A percentile compares a stretch with the other conserved stretches of the same genome.
These are phyloP conservation scores for Melanotaenia pygmaea DNA, from an alignment of 2,797 vertebrate species.

Conservation along the genomic window DNA sequence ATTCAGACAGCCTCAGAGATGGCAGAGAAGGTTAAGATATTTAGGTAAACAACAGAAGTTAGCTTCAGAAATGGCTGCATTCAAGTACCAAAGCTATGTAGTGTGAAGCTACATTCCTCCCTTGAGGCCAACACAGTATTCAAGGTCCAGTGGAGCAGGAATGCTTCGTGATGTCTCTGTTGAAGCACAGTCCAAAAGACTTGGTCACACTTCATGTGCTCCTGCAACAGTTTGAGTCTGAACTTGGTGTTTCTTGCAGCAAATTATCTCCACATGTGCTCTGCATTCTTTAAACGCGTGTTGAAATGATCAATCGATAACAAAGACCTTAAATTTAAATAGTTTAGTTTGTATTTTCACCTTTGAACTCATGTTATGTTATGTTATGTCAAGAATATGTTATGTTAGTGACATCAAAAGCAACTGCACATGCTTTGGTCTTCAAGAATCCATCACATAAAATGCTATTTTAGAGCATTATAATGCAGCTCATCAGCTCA, in stretches of 20 bases:
- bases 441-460: not conserved
- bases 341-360: not conserved
- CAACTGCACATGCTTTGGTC: not conserved
- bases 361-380: not conserved
- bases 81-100: conserved; percentile 31
- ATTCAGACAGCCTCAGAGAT: conserved; percentile 26
- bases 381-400: not conserved
- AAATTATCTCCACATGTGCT: not conserved
- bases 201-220: conserved; percentile 1
- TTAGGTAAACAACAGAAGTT: conserved; percentile 29
- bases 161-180: conserved; percentile 36
- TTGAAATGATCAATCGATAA: not conserved
- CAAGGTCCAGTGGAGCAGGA: conserved; percentile 38
- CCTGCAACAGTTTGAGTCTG: not conserved
- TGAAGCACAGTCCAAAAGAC: conserved; percentile 15
- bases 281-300: not conserved
- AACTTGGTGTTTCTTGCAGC: conserved; percentile 5
- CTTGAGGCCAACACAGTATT: conserved; percentile 18
- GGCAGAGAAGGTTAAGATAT: conserved; percentile 27
- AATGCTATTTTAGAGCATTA: not conserved
- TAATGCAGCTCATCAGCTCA: not conserved
- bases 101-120: conserved; percentile 26
- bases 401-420: not conserved
- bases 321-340: not conserved
- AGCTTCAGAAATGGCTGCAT: conserved; percentile 23